Conservation (phyloP, 2,888 invertebrate genomes). For the Melolontha melolontha region DNA sequence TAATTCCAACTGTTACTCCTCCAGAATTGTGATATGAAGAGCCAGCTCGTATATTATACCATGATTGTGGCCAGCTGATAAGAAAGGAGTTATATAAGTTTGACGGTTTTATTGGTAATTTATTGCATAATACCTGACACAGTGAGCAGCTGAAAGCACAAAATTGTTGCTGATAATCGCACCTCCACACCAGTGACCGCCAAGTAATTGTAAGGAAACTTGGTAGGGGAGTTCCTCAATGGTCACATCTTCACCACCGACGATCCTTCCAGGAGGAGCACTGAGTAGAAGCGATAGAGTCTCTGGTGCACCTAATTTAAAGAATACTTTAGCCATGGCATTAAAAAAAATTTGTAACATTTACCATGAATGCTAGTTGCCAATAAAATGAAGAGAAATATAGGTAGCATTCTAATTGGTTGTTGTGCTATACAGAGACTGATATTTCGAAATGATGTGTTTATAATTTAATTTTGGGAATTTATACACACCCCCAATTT, state of each 20-base stretch:
- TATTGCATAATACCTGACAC: not conserved
- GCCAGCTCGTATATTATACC: conserved; percentile 19
- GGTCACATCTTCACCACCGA: conserved; percentile 23
- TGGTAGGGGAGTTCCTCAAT: conserved; percentile 38
- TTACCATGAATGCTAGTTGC: no score
- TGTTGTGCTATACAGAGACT: no score
- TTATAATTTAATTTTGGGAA: no score
- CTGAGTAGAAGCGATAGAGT: no score
- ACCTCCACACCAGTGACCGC: conserved; percentile 26
- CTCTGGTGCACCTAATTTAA: not conserved
- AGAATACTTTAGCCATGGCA: no score
- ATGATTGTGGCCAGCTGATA: not conserved
- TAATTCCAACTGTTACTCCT: conserved; percentile 23
- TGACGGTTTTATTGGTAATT: not conserved
- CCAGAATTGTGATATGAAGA: conserved; percentile 30
- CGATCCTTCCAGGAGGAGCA: conserved; percentile 9
- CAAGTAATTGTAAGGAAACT: conserved; percentile 14
- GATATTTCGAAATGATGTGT: no score
- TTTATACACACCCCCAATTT: no score
- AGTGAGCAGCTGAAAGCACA: conserved; percentile 31
- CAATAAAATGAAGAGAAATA: no score
- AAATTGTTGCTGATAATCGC: conserved; percentile 21
- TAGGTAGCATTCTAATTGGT: no score
- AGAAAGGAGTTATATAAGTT: no score
- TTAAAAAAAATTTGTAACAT: no score